Conservation (phyloP, 2,888 invertebrate species). For the Fragum fragum region DNA sequence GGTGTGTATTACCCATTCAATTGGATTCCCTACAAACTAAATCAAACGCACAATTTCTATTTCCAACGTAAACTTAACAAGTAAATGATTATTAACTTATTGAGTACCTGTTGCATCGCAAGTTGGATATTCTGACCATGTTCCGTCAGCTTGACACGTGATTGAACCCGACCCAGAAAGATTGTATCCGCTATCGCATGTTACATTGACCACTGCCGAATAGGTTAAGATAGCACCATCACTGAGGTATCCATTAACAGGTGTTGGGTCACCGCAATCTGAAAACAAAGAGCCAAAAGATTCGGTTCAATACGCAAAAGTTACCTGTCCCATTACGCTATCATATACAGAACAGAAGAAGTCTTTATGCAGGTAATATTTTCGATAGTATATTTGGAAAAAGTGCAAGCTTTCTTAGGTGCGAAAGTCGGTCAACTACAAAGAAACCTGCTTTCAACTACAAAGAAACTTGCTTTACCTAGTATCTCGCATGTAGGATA, state of each 20-base stretch:
- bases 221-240: conserved; percentile 5
- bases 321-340: too few species aligned
- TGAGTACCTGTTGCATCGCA: conserved; percentile 37
- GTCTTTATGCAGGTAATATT: too few species aligned
- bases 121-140: conserved; percentile 35
- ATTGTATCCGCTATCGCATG: conserved; percentile 37
- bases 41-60: too few species aligned
- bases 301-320: too few species aligned
- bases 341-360: too few species aligned
- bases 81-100: too few species aligned
- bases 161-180: conserved; percentile 26
- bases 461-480: conserved; percentile 9
- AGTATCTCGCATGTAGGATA: conserved; percentile 22
- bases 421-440: too few species aligned
- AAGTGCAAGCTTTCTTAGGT: too few species aligned
- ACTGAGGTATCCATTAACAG: conserved; percentile 17
- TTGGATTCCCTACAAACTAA: too few species aligned
- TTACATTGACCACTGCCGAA: conserved; percentile 7
- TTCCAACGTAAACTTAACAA: too few species aligned
- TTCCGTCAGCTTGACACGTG: conserved; percentile 33
- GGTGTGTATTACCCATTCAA: too few species aligned
- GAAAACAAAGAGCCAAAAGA: background rate
- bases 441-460: background rate
- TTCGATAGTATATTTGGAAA: too few species aligned
- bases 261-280: conserved; percentile 45